A percentile compares a stretch with the other conserved stretches of the same genome.
phyloP scores from a whole-genome alignment of 2,888 invertebrate genomes.

The Anaspis maculata region DNA sequence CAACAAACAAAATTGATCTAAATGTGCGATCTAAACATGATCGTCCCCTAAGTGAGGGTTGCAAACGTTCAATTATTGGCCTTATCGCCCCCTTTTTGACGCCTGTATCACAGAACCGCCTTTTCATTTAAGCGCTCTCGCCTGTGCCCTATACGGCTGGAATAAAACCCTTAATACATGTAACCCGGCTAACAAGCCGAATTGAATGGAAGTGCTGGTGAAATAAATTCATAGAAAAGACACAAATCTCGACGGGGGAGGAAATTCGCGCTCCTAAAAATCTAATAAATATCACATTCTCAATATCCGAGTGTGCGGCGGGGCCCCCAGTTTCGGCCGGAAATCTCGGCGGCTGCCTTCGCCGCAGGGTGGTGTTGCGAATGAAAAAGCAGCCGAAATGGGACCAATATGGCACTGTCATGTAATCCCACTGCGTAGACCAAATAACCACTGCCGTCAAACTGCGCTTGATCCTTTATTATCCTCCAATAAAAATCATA shows the following conservation, averaged over 20 bases:
- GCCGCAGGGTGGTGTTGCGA: constrained; percentile 15
- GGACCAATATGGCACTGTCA: constrained; percentile 34
- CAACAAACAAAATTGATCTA: constrained; percentile 44
- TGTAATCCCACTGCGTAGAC: constrained; percentile 25
- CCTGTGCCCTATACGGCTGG: too few relatives aligned
- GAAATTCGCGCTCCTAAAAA: constrained; percentile 35
- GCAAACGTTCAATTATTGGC: constrained; percentile 40
- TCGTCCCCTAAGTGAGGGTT: constrained; percentile 34
- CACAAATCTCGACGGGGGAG: constrained; percentile 18
- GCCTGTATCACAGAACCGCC: constrained; percentile 36
- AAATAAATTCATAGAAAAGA: constrained; percentile 12
- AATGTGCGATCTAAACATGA: constrained; percentile 43
- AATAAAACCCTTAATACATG: constrained; percentile 28
- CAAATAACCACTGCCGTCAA: constrained; percentile 8
- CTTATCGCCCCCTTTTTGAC: constrained; percentile 36
- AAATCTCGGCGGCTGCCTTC: constrained; percentile 18
- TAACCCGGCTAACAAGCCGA: constrained; percentile 20
- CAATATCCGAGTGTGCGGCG: constrained; percentile 34
- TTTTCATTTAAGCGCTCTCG: constrained; percentile 35
- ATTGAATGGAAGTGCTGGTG: neutral
- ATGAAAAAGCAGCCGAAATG: constrained; percentile 20
- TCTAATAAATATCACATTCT: constrained; percentile 39
- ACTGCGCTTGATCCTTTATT: constrained; percentile 16
- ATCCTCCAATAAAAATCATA: constrained; percentile 26
- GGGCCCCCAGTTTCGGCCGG: constrained; percentile 17